A percentile compares a stretch with the other conserved stretches of the same genome.
phyloP scores from a whole-genome alignment of 2,113 vertebrate genomes.

The Rhynchomys soricoides region DNA sequence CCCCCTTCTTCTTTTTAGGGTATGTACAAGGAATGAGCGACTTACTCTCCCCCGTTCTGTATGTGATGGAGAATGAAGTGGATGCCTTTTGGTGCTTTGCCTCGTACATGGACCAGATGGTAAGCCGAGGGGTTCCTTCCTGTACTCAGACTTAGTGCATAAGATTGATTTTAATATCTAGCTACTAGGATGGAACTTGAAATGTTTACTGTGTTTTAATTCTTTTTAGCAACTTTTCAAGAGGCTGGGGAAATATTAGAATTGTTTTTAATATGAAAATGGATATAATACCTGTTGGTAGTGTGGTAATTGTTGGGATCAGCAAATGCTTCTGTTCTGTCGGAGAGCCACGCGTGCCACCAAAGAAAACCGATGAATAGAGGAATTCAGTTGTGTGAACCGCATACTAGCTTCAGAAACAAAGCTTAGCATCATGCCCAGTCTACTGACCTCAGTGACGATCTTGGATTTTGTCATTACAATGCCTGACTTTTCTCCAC shows the following conservation, averaged over 20 bases:
- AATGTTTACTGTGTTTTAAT: neutral
- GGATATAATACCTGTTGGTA: constrained; percentile 13
- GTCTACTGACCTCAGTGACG: constrained; percentile 62
- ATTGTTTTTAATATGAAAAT: constrained; percentile 46
- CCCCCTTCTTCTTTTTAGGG: constrained; percentile 84
- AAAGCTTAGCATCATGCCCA: constrained; percentile 57
- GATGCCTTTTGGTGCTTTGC: constrained; percentile 99
- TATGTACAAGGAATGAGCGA: constrained; percentile 99
- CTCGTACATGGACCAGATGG: constrained; percentile 97
- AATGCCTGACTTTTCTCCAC: constrained; percentile 45
- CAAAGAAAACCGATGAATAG: constrained; percentile 54
- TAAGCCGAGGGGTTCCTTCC: constrained; percentile 81
- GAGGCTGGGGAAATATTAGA: constrained; percentile 40
- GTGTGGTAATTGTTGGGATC: constrained; percentile 8
- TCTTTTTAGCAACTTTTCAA: constrained; percentile 47
- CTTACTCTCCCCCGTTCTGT: constrained; percentile 96
- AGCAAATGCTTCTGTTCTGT: constrained; percentile 32
- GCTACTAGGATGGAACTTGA: neutral
- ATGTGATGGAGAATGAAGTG: constrained; percentile 97
- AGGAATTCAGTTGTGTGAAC: constrained; percentile 54
- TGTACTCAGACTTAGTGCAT: constrained; percentile 20
- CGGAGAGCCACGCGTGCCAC: constrained; percentile 38
- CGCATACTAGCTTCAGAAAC: constrained; percentile 53
- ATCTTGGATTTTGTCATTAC: constrained; percentile 61
- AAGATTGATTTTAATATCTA: constrained; percentile 40